phyloP scores from a whole-genome alignment of 1,140 invertebrate genomes.

The Drosophila willistoni region DNA sequence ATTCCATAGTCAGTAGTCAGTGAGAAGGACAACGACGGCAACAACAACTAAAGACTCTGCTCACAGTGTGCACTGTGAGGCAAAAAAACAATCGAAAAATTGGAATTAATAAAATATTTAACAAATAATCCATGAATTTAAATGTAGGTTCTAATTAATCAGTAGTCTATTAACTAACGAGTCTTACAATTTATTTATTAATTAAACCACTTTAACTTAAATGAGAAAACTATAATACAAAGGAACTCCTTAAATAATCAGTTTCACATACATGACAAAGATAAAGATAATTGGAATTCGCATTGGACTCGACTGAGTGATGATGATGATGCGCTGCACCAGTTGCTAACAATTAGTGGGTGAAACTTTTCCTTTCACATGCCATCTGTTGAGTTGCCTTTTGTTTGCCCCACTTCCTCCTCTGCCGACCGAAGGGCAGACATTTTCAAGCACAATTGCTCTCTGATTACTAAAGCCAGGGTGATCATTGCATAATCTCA shows the following conservation, averaged over 20 bases:
- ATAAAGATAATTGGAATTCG: slow-evolving; percentile 13
- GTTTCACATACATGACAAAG: no score
- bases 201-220: no score
- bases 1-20: slow-evolving; percentile 73
- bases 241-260: no score
- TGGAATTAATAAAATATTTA: no score
- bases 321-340: neutral
- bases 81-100: slow-evolving; percentile 17
- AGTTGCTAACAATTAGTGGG: slow-evolving; percentile 9
- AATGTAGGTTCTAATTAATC: no score
- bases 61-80: slow-evolving; percentile 53
- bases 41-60: slow-evolving; percentile 11
- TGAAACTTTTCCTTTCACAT: slow-evolving; percentile 2
- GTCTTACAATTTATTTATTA: no score
- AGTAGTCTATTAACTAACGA: no score
- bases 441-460: slow-evolving; percentile 7
- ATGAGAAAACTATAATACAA: no score
- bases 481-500: slow-evolving; percentile 56
- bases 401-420: neutral
- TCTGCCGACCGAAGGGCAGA: neutral
- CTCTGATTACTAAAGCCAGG: slow-evolving; percentile 38
- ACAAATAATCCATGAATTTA: no score
- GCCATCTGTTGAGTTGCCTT: slow-evolving; percentile 6
- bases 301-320: neutral
- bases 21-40: slow-evolving; percentile 33